These are phyloP conservation scores for Glyphotaelius pellucidus DNA, from an alignment of 2,888 invertebrate genomes.

Conservation along the genomic window DNA sequence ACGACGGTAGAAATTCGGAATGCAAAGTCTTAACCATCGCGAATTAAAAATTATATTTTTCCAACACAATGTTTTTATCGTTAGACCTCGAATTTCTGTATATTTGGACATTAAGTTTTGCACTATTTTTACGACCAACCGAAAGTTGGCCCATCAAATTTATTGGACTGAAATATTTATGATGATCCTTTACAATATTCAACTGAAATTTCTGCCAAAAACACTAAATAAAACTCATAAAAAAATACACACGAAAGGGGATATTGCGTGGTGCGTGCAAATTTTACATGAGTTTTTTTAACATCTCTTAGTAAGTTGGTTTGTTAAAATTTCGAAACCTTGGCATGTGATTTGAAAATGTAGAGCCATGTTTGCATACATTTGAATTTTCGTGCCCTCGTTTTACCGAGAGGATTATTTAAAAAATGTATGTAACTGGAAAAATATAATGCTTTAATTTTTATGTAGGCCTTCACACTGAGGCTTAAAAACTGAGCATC, in stretches of 20 bases:
- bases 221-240: not conserved
- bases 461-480: not conserved
- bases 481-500: not conserved
- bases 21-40: not conserved
- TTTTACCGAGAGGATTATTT: not conserved
- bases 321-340: not conserved
- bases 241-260: not conserved
- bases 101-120: not conserved
- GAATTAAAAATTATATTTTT: not conserved
- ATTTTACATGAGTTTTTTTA: not conserved
- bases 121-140: not conserved
- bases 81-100: not conserved
- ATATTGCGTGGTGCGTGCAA: not conserved
- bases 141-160: not conserved
- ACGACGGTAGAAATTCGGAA: too few relatives aligned
- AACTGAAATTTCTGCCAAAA: not conserved
- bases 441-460: not conserved
- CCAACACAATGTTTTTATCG: not conserved
- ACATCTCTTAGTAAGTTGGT: not conserved
- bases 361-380: not conserved
- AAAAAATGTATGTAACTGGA: not conserved
- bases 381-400: not conserved
- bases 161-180: not conserved
- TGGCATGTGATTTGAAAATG: not conserved
- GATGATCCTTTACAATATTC: not conserved